phyloP scores from a whole-genome alignment of 2,797 vertebrate genomes.

The Neosilurus mollespiculum region DNA sequence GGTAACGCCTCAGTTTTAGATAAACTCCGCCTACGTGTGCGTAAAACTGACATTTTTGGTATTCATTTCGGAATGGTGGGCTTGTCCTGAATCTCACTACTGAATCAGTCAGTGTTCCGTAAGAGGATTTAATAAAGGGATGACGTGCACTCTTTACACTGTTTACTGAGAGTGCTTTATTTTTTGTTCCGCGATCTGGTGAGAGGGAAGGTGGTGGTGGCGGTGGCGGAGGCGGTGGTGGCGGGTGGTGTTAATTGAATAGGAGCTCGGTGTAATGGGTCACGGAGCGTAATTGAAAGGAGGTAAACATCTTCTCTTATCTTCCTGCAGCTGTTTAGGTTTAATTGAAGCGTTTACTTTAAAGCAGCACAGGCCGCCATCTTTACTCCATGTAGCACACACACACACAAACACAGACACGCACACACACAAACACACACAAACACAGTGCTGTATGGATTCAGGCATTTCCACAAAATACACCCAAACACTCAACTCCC shows the following conservation, averaged over 20 bases:
- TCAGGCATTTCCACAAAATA: too few species aligned
- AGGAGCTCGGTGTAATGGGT: constrained; percentile 61
- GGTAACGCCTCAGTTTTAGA: background rate
- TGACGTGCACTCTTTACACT: background rate
- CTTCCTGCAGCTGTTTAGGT: constrained; percentile 75
- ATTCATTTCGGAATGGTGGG: background rate
- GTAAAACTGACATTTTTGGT: background rate
- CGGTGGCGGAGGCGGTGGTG: too few species aligned
- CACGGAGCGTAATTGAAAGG: constrained; percentile 59
- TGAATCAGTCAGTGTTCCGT: background rate
- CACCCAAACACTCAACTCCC: too few species aligned
- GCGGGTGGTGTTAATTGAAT: constrained; percentile 61
- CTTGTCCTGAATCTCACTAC: background rate
- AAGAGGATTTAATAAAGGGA: background rate
- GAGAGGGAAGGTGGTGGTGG: background rate
- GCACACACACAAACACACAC: background rate
- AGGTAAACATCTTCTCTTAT: constrained; percentile 69
- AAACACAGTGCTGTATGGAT: background rate
- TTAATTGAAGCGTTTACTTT: constrained; percentile 72
- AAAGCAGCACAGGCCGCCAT: constrained; percentile 65
- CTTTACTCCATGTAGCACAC: constrained; percentile 37
- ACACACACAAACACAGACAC: background rate
- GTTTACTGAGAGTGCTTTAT: background rate
- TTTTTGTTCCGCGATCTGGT: background rate
- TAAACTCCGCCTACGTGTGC: background rate